Percentiles rank a stretch among this genome's conserved stretches.
phyloP scores from a whole-genome alignment of 2,113 vertebrate genomes.

The Catharus fuscescens region DNA sequence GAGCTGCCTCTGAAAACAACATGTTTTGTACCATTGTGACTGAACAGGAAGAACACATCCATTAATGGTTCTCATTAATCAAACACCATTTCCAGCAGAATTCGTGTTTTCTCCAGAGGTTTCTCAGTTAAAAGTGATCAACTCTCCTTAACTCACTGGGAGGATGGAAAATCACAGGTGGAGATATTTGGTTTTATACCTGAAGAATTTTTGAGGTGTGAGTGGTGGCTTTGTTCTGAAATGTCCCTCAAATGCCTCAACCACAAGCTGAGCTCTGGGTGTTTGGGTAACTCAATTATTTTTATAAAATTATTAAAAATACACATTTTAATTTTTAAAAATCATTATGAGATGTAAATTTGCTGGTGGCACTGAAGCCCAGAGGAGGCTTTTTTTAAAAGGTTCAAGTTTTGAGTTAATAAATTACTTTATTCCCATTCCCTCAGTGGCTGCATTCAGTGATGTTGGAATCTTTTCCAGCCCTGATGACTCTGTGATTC shows the following conservation, averaged over 20 bases:
- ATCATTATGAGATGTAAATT: neutral
- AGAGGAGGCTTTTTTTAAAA: neutral
- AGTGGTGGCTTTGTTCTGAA: neutral
- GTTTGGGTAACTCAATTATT: neutral
- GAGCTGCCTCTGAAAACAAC: constrained; percentile 10
- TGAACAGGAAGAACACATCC: constrained; percentile 38
- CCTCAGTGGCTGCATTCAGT: neutral
- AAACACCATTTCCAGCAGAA: constrained; percentile 27
- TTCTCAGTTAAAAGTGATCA: neutral
- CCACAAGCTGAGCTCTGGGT: neutral
- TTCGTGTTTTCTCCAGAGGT: constrained; percentile 8
- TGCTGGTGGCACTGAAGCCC: neutral
- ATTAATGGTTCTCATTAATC: constrained; percentile 23
- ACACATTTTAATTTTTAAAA: fast-evolving
- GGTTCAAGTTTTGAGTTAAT: neutral
- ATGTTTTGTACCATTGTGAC: neutral
- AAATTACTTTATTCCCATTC: neutral
- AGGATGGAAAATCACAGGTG: neutral
- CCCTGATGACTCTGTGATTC: neutral
- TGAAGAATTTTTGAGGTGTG: neutral
- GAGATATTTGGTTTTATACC: neutral
- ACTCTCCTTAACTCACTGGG: neutral
- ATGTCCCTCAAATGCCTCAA: neutral
- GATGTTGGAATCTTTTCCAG: neutral
- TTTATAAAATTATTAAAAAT: neutral